Evolutionary conservation across 2,113 vertebrate species (phyloP).

Genomic region (Chloroceryle aenea): DNA sequence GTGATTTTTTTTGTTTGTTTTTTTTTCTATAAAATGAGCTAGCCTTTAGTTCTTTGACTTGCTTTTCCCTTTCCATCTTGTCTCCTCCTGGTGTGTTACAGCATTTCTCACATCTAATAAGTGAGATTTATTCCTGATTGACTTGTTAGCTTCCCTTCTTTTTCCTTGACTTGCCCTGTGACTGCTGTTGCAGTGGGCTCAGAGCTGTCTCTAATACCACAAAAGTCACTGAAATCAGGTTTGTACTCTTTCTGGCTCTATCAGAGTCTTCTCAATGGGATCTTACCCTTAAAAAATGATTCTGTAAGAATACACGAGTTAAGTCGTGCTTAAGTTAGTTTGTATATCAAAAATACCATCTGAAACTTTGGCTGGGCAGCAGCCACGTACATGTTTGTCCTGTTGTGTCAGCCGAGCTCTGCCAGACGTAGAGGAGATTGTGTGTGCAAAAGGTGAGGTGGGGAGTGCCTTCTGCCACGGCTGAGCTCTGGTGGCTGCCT

Average conservation of each 20-base stretch:
- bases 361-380: background rate
- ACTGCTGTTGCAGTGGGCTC: background rate
- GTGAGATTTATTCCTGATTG: background rate
- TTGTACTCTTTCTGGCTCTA: background rate
- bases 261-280: background rate
- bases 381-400: rapidly evolving
- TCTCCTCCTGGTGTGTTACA: background rate
- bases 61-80: background rate
- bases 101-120: background rate
- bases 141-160: background rate
- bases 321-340: background rate
- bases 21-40: background rate
- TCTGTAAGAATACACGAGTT: background rate
- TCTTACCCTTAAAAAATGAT: background rate
- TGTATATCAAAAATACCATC: background rate
- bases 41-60: background rate
- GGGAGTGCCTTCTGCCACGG: background rate
- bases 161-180: background rate
- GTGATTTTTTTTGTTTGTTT: background rate
- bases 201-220: background rate
- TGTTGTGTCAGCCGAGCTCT: background rate
- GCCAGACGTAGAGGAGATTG: background rate
- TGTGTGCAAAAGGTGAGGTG: background rate
- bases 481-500: background rate
- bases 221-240: background rate